phyloP scores from a whole-genome alignment of 2,888 invertebrate species.

The Imbricaverruca yamaguchii region DNA sequence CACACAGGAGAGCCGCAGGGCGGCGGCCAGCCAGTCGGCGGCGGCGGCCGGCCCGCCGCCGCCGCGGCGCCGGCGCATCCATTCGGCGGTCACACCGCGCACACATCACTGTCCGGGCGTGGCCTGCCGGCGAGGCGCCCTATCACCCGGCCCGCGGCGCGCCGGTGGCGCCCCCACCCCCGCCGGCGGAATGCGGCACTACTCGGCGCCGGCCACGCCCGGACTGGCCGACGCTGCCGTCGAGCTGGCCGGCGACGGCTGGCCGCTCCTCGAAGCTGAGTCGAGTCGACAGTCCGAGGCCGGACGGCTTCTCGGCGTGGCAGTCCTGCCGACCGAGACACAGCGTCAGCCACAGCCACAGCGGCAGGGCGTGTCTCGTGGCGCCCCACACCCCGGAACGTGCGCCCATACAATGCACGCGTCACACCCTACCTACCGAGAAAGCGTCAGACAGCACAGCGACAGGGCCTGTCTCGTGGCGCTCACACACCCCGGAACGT shows the following conservation, averaged over 20 bases:
- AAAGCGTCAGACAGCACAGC: not conserved
- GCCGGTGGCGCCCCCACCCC: not conserved
- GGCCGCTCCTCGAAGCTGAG: not conserved
- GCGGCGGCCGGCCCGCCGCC: not conserved
- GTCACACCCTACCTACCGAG: not conserved
- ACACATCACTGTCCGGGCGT: too few relatives aligned
- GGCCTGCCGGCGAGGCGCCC: not conserved
- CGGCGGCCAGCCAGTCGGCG: too few relatives aligned
- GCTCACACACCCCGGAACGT: not conserved
- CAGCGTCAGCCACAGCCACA: not conserved
- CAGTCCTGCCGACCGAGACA: not conserved
- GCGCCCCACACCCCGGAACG: not conserved
- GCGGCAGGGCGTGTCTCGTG: not conserved
- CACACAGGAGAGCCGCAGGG: not conserved
- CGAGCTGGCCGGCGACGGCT: not conserved
- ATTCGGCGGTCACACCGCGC: too few relatives aligned
- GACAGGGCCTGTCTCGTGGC: not conserved
- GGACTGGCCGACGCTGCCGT: not conserved
- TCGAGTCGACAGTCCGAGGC: not conserved
- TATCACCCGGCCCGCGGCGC: not conserved
- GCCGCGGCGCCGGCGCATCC: not conserved
- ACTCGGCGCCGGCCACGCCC: not conserved
- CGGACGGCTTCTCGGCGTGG: not conserved
- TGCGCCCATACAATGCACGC: not conserved
- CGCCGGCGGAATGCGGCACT: slow-evolving; percentile 16